These are phyloP conservation scores for Amblyornis subalaris DNA, from an alignment of 2,113 vertebrate species.

Conservation along the genomic window DNA sequence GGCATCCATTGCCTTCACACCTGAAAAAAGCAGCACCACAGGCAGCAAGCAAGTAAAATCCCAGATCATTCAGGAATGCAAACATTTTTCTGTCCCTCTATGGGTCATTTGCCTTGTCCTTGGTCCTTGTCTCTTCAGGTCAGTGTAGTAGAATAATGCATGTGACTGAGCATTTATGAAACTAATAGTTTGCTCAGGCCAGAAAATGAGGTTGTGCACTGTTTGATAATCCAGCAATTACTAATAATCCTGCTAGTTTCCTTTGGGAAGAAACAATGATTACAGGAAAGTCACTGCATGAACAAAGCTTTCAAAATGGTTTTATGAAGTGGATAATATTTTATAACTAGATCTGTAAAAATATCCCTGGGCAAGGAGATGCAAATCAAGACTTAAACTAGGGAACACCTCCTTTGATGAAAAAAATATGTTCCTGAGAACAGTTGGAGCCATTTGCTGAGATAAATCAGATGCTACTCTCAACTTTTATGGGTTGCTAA, in stretches of 20 bases:
- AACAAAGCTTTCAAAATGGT: conserved; percentile 7
- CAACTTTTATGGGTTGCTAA: conserved; percentile 45
- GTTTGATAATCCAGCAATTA: conserved; percentile 33
- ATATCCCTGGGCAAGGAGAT: conserved; percentile 1
- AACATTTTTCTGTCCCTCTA: neutral
- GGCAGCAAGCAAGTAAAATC: neutral
- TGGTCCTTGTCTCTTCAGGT: neutral
- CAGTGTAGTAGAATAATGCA: neutral
- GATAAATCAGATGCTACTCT: conserved; percentile 51
- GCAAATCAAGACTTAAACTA: conserved; percentile 11
- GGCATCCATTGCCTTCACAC: neutral
- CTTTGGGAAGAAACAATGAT: conserved; percentile 20
- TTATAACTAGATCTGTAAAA: conserved; percentile 33
- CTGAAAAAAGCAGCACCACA: neutral
- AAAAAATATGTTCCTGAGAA: conserved; percentile 25
- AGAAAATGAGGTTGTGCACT: conserved; percentile 36
- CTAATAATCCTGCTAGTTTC: neutral
- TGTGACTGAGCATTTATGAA: neutral
- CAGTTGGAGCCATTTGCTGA: conserved; percentile 25
- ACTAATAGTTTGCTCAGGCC: neutral
- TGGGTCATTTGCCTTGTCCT: neutral
- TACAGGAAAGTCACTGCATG: conserved; percentile 15
- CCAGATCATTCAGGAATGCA: neutral
- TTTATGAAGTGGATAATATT: neutral
- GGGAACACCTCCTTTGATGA: conserved; percentile 6